phyloP scores from a whole-genome alignment of 2,888 invertebrate species.

The Drosophila nigritarsus region DNA sequence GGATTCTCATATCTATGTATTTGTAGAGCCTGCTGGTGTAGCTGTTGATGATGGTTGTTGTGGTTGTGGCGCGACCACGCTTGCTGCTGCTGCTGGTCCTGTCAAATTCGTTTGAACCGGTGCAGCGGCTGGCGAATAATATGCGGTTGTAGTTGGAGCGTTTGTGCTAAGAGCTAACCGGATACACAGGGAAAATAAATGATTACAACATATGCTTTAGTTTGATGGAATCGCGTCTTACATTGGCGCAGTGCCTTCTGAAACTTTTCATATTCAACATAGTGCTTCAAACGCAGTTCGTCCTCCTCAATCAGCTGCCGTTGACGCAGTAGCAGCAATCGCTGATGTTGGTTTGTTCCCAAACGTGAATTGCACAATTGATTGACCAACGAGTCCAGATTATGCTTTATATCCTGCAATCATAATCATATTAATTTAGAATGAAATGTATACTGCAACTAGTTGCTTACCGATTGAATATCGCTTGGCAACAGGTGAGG shows the following conservation, averaged over 20 bases:
- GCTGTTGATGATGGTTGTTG: constrained; percentile 57
- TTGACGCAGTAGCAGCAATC: constrained; percentile 83
- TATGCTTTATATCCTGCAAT: constrained; percentile 84
- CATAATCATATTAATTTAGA: not conserved
- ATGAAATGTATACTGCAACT: not conserved
- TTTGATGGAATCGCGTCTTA: constrained; percentile 49
- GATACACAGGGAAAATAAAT: not conserved
- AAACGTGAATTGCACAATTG: constrained; percentile 83
- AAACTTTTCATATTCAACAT: constrained; percentile 85
- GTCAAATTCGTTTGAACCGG: constrained; percentile 65
- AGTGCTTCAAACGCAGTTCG: constrained; percentile 84
- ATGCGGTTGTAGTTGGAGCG: constrained; percentile 68
- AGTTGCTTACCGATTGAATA: constrained; percentile 82
- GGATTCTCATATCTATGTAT: constrained; percentile 59
- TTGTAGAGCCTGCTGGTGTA: constrained; percentile 62
- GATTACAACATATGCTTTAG: not conserved
- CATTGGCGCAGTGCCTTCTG: constrained; percentile 83
- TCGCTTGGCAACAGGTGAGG: constrained; percentile 83
- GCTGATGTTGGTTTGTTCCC: constrained; percentile 84
- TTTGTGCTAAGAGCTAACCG: constrained; percentile 71
- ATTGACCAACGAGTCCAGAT: constrained; percentile 83
- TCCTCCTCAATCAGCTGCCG: constrained; percentile 85
- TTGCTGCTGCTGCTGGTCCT: constrained; percentile 58
- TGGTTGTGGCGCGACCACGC: constrained; percentile 2
- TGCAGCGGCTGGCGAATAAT: constrained; percentile 71